phyloP scores from a whole-genome alignment of 30 jellyfish, hydroid and myxozoan species.

The Cassiopea xamachana region DNA sequence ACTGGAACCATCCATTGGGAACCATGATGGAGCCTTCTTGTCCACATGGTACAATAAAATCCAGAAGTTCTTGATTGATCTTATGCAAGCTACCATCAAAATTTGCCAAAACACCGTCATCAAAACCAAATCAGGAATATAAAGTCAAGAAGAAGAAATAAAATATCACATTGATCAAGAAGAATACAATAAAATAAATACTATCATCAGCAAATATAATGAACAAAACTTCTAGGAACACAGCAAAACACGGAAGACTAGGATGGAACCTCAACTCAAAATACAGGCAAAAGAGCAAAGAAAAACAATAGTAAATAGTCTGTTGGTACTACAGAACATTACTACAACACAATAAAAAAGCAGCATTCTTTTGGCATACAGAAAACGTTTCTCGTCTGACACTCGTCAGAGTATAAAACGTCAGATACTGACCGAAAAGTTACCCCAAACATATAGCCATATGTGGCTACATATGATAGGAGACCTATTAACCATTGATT shows the following conservation, averaged over 20 bases:
- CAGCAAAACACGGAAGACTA: neutral
- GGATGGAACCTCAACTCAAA: neutral
- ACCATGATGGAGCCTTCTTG: conserved; percentile 18
- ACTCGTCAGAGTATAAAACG: too few species aligned
- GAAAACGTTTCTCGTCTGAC: too few species aligned
- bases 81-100: conserved; percentile 6
- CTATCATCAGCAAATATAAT: neutral
- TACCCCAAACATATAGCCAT: too few species aligned
- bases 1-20: conserved; percentile 22
- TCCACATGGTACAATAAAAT: neutral
- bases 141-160: neutral
- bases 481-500: too few species aligned
- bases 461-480: too few species aligned
- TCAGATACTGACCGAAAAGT: too few species aligned
- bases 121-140: neutral
- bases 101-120: neutral
- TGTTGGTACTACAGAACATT: too few species aligned
- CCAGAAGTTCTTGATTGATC: neutral
- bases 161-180: neutral
- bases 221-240: neutral
- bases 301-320: too few species aligned
- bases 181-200: neutral
- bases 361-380: too few species aligned
- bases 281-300: neutral
- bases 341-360: too few species aligned